Percentiles rank a stretch among this genome's conserved stretches.
Conservation (phyloP, 2,797 vertebrate genomes). For the Calcarius lapponicus region DNA sequence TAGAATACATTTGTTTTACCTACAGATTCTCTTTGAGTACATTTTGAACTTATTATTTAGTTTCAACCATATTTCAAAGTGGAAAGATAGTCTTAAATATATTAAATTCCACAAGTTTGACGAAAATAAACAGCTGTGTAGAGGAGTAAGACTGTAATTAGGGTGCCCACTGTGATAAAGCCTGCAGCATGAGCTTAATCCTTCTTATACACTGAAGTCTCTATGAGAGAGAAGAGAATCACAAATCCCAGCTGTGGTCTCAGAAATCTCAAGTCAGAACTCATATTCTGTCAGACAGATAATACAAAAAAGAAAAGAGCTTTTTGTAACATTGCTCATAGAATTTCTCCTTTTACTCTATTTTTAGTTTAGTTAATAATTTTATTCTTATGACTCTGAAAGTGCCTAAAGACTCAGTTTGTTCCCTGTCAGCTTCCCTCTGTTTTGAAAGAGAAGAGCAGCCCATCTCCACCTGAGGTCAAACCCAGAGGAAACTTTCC, state of each 20-base stretch:
- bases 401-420: background rate
- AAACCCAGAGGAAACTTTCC: background rate
- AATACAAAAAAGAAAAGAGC: background rate
- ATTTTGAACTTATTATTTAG: background rate
- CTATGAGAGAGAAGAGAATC: background rate
- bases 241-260: background rate
- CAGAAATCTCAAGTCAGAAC: conserved; percentile 10
- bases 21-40: background rate
- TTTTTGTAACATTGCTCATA: background rate
- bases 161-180: conserved; percentile 21
- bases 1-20: background rate
- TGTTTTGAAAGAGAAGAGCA: background rate
- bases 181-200: conserved; percentile 19
- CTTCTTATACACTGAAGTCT: conserved; percentile 15
- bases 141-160: conserved; percentile 46
- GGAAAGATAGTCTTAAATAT: background rate
- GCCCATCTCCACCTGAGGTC: background rate
- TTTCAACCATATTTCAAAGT: background rate
- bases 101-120: background rate
- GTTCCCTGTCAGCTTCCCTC: background rate
- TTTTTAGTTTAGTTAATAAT: background rate
- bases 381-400: background rate
- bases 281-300: background rate
- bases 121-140: conserved; percentile 41
- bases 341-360: background rate